Percentiles rank a stretch among this genome's conserved stretches.
Evolutionary conservation across 53 echinoderm and acorn worm species (phyloP).

Genomic region (Actinopyga echinites): DNA sequence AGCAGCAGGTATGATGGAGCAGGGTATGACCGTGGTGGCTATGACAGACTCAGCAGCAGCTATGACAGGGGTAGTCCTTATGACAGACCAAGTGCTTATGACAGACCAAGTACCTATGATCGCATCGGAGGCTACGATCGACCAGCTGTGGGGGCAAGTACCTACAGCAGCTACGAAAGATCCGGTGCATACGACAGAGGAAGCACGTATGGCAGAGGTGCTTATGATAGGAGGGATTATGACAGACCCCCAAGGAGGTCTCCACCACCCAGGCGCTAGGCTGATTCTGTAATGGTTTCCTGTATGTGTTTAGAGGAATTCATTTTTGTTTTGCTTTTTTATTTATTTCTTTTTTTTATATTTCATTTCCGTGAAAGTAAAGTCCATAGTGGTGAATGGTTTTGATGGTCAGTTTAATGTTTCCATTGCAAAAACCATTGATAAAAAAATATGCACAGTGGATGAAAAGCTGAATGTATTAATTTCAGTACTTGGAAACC

Average conservation of each 20-base stretch:
- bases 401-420: no score
- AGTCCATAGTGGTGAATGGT: neutral
- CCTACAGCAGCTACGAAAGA: conserved; percentile 37
- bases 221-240: conserved; percentile 14
- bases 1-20: conserved; percentile 13
- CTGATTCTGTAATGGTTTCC: neutral
- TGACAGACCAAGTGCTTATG: conserved; percentile 18
- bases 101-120: conserved; percentile 18
- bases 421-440: no score
- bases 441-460: no score
- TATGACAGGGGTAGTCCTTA: conserved; percentile 14
- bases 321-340: neutral
- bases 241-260: conserved; percentile 26
- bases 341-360: neutral
- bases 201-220: neutral
- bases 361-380: neutral
- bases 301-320: neutral
- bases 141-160: neutral
- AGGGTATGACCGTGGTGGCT: conserved; percentile 23
- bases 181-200: conserved; percentile 18
- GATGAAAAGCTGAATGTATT: no score
- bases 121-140: conserved; percentile 6
- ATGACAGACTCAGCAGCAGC: neutral
- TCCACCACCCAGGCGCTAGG: conserved; percentile 41
- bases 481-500: no score